These are phyloP conservation scores for Phenganax subtilis DNA, from an alignment of 92 coral and sea anemone species.

Conservation along the genomic window DNA sequence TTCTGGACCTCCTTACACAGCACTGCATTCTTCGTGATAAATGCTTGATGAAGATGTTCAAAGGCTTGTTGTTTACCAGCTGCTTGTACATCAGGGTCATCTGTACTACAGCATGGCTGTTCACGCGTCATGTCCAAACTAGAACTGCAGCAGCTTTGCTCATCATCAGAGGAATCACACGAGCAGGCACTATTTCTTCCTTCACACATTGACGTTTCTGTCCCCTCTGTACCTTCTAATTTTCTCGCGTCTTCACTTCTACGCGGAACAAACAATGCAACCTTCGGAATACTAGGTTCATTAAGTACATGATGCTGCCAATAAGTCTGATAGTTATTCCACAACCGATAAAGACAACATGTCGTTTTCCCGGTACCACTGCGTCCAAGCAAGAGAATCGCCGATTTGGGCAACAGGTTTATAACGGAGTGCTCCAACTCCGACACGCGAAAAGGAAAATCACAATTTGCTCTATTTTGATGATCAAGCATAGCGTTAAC, in stretches of 20 bases:
- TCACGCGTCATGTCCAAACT: constrained; percentile 3
- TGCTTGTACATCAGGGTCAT: background rate
- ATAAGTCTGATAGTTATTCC: constrained; percentile 75
- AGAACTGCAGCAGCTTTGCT: background rate
- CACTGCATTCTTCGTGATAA: constrained; percentile 88
- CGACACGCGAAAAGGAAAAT: constrained; percentile 88
- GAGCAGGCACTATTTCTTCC: background rate
- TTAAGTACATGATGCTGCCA: constrained; percentile 74
- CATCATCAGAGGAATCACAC: constrained; percentile 16
- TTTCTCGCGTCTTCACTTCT: constrained; percentile 2
- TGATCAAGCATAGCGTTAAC: constrained; percentile 66
- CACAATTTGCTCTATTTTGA: constrained; percentile 49
- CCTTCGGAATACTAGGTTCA: constrained; percentile 80
- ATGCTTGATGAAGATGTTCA: constrained; percentile 88
- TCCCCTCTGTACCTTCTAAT: background rate
- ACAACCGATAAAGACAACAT: constrained; percentile 87
- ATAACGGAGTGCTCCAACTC: constrained; percentile 94
- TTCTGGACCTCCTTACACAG: constrained; percentile 90
- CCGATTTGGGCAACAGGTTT: constrained; percentile 63
- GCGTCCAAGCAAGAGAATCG: constrained; percentile 81
- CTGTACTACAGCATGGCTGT: constrained; percentile 1
- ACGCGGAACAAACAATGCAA: constrained; percentile 20
- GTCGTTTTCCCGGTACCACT: constrained; percentile 99
- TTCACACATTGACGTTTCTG: background rate
- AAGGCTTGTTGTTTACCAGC: constrained; percentile 23